These are phyloP conservation scores for Melipona beecheii DNA, from an alignment of 2,888 invertebrate species.

Conservation along the genomic window DNA sequence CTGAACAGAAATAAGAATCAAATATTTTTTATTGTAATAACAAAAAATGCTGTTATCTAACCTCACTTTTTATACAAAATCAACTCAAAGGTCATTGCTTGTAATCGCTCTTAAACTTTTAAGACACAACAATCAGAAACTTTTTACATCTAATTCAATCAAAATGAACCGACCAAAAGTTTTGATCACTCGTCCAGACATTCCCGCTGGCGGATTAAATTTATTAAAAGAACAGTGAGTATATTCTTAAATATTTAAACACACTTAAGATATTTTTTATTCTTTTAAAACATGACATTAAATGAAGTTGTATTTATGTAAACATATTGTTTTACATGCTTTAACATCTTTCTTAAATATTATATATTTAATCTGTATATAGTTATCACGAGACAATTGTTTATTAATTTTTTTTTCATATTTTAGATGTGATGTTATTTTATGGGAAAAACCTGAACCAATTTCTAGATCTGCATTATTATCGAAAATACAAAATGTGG, in stretches of 20 bases:
- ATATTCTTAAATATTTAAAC: constrained; percentile 15
- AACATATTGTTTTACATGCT: neutral
- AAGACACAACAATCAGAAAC: constrained; percentile 8
- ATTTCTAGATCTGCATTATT: constrained; percentile 90
- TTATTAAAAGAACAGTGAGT: constrained; percentile 88
- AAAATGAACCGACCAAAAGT: constrained; percentile 86
- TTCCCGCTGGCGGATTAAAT: constrained; percentile 88
- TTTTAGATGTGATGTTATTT: constrained; percentile 86
- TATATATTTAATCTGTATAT: neutral
- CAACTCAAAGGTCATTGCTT: constrained; percentile 3
- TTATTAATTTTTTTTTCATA: constrained; percentile 14
- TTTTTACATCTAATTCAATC: constrained; percentile 9
- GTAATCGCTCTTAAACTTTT: neutral
- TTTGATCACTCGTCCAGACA: constrained; percentile 89
- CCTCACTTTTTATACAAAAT: neutral
- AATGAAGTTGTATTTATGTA: neutral
- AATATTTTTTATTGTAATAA: neutral
- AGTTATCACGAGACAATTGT: neutral
- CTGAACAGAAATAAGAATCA: neutral
- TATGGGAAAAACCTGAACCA: constrained; percentile 87
- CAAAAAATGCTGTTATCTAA: constrained; percentile 16
- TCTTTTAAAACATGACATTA: neutral
- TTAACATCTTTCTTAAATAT: neutral
- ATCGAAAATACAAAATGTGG: constrained; percentile 88
- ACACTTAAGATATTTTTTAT: neutral